A percentile compares a stretch with the other conserved stretches of the same genome.
phyloP scores from a whole-genome alignment of 2,888 invertebrate genomes.

The Agrotis segetum region DNA sequence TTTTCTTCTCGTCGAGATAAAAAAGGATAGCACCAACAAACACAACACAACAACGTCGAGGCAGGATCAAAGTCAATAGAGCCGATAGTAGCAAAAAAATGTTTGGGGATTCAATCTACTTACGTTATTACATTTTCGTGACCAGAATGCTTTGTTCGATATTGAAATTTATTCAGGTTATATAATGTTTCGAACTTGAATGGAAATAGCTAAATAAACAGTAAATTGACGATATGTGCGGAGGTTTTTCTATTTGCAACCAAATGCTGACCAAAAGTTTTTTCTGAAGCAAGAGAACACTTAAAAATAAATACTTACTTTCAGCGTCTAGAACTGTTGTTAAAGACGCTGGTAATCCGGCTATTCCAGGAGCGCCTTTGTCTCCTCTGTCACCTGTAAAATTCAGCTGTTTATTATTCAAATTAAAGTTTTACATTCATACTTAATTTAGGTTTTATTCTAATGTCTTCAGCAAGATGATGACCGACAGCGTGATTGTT shows the following conservation, averaged over 20 bases:
- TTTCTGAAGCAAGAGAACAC: no score
- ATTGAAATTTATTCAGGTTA: slow-evolving; percentile 79
- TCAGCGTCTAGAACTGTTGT: slow-evolving; percentile 77
- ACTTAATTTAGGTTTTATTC: no score
- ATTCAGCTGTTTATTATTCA: neutral
- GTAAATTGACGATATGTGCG: slow-evolving; percentile 64
- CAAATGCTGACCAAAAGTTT: no score
- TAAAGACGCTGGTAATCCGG: slow-evolving; percentile 93
- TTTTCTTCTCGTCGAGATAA: slow-evolving; percentile 23
- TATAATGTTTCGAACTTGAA: slow-evolving; percentile 67
- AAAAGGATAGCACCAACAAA: slow-evolving; percentile 27
- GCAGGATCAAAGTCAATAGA: slow-evolving; percentile 78
- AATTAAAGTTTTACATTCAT: no score
- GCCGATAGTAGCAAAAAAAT: slow-evolving; percentile 80
- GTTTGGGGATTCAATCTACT: slow-evolving; percentile 82
- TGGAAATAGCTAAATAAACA: slow-evolving; percentile 69
- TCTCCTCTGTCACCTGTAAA: slow-evolving; percentile 91
- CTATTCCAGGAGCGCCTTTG: slow-evolving; percentile 93
- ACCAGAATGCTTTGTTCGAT: slow-evolving; percentile 76
- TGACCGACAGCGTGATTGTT: no score
- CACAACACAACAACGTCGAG: slow-evolving; percentile 64
- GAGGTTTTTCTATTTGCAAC: slow-evolving; percentile 42
- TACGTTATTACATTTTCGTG: slow-evolving; percentile 83
- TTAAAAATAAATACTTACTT: slow-evolving; percentile 72
- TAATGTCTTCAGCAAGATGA: no score